These are phyloP conservation scores for Misgurnus mizolepis DNA, from an alignment of 2,113 vertebrate species.

Conservation along the genomic window DNA sequence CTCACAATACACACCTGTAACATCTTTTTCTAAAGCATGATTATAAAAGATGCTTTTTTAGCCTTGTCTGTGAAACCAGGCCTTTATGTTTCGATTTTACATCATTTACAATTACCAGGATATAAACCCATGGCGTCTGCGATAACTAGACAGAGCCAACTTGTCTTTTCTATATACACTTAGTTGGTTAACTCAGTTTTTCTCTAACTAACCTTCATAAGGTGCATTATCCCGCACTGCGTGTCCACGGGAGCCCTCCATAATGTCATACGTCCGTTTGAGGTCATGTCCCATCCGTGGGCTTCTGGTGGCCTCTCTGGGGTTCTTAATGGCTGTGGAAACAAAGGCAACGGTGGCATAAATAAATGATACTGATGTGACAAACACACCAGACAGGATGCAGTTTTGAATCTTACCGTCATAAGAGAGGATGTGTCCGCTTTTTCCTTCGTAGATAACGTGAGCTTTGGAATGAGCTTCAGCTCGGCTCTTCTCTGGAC, in stretches of 20 bases:
- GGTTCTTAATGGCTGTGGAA: slow-evolving; percentile 88
- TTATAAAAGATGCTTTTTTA: too few species aligned
- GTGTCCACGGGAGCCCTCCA: slow-evolving; percentile 87
- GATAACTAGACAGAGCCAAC: too few species aligned
- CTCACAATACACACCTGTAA: too few species aligned
- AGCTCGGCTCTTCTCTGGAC: slow-evolving; percentile 85
- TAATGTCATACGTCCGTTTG: slow-evolving; percentile 91
- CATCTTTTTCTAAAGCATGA: too few species aligned
- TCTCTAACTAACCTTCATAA: slow-evolving; percentile 81
- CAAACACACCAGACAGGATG: background rate
- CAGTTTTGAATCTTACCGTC: slow-evolving; percentile 79
- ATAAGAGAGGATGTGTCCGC: slow-evolving; percentile 92
- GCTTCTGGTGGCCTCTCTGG: slow-evolving; percentile 92
- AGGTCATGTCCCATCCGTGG: slow-evolving; percentile 89
- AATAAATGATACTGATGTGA: too few species aligned
- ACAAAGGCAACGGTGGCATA: background rate
- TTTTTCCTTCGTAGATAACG: slow-evolving; percentile 97
- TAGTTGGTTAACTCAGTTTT: too few species aligned
- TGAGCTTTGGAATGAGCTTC: slow-evolving; percentile 89
- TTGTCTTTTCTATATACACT: background rate
- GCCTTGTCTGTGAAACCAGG: too few species aligned
- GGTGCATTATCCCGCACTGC: slow-evolving; percentile 85
- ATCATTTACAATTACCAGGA: too few species aligned
- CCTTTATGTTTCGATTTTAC: too few species aligned
- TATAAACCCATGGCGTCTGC: too few species aligned